These are phyloP conservation scores for Coecobrya sp. DNA, from an alignment of 2,888 invertebrate species.

Conservation along the genomic window DNA sequence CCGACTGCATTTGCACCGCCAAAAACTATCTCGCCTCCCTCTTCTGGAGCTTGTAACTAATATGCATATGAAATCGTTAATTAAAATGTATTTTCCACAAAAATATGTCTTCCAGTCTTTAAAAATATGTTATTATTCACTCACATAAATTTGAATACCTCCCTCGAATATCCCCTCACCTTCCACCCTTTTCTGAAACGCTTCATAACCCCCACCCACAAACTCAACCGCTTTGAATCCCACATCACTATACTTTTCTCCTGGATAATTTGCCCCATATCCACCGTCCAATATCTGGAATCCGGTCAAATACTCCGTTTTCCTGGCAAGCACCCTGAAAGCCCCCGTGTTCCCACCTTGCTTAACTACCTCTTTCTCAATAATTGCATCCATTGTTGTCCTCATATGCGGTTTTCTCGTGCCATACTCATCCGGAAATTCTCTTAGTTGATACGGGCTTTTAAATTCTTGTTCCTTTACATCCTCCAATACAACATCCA, in stretches of 20 bases:
- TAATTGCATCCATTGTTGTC: background rate
- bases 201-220: background rate
- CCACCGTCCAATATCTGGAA: background rate
- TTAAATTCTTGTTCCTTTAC: background rate
- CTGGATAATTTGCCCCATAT: background rate
- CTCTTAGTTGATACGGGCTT: background rate
- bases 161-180: background rate
- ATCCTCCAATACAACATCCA: background rate
- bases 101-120: too few relatives aligned
- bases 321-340: background rate
- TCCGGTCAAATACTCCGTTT: background rate
- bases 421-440: conserved; percentile 17
- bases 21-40: background rate
- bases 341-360: background rate
- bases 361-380: background rate
- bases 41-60: background rate
- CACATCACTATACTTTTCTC: background rate
- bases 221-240: background rate
- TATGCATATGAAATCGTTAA: background rate
- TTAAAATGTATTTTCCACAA: too few relatives aligned
- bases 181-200: background rate
- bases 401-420: background rate
- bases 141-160: background rate
- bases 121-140: background rate
- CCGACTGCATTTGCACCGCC: too few relatives aligned